Evolutionary conservation across 2,113 vertebrate species (phyloP).

Genomic region (Neodon shergylaensis): DNA sequence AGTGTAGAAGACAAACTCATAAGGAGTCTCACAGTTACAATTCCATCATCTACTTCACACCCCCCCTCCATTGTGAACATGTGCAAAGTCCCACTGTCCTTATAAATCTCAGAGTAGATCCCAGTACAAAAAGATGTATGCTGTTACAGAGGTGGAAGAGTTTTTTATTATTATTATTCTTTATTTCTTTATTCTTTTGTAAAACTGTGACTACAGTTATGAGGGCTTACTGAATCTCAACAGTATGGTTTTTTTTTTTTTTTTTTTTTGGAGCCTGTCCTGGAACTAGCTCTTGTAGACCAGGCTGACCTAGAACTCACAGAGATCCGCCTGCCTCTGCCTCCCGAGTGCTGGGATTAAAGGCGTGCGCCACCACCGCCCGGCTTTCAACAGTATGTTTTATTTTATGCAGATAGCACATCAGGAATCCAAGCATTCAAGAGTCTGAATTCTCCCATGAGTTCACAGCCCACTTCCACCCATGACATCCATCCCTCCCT

Average conservation of each 20-base stretch:
- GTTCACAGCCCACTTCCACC: background rate
- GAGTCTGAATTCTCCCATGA: background rate
- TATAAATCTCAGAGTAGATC: background rate
- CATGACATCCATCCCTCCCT: background rate
- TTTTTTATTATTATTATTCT: background rate
- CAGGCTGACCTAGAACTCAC: no score
- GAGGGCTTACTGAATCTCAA: background rate
- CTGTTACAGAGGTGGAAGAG: background rate
- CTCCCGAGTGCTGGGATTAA: no score
- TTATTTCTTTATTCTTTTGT: background rate
- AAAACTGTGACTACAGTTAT: constrained; percentile 43
- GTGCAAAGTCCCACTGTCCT: background rate
- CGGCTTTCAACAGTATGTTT: background rate
- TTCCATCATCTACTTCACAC: constrained; percentile 14
- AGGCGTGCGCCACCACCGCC: no score
- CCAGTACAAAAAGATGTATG: background rate
- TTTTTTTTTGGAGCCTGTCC: no score
- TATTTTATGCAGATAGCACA: background rate
- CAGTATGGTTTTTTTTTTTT: background rate
- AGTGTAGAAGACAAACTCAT: background rate
- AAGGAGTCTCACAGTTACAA: constrained; percentile 1
- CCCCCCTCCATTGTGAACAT: background rate
- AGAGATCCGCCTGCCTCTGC: no score
- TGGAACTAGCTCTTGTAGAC: no score
- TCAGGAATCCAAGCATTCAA: background rate